A percentile compares a stretch with the other conserved stretches of the same genome.
These are phyloP conservation scores for Ochropleura leucogaster DNA, from an alignment of 2,888 invertebrate species.

Conservation along the genomic window DNA sequence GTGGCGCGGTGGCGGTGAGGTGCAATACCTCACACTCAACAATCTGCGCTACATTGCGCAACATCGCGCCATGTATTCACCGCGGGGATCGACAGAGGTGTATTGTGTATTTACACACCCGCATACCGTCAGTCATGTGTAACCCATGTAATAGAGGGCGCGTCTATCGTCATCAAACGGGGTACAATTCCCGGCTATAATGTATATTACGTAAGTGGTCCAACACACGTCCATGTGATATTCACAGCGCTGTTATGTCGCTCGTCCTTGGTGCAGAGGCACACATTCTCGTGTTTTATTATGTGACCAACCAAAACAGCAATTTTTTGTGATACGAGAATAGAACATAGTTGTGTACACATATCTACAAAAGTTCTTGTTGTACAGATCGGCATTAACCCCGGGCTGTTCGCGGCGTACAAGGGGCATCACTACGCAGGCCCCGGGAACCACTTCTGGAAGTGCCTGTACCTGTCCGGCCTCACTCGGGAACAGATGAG, in stretches of 20 bases:
- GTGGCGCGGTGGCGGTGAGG: too few relatives aligned
- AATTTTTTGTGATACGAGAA: neutral
- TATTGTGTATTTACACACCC: neutral
- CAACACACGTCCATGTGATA: neutral
- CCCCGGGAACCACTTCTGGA: slow-evolving; percentile 99
- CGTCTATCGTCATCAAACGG: neutral
- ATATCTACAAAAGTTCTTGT: slow-evolving; percentile 40
- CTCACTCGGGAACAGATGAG: slow-evolving; percentile 98
- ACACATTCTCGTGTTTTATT: neutral
- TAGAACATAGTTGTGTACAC: neutral
- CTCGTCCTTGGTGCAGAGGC: neutral
- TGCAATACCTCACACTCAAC: neutral
- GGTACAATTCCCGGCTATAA: neutral
- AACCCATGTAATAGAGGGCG: neutral
- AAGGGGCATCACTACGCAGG: slow-evolving; percentile 99
- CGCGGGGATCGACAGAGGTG: neutral
- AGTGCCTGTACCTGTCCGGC: slow-evolving; percentile 98
- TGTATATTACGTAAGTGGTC: neutral
- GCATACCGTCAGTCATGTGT: neutral
- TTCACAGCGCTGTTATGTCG: neutral
- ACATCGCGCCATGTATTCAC: neutral
- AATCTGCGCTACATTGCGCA: neutral
- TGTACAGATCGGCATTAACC: slow-evolving; percentile 98
- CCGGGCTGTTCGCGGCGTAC: slow-evolving; percentile 98
- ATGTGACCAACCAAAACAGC: neutral